phyloP scores from a whole-genome alignment of 2,888 invertebrate genomes.

The Clostera curtula region DNA sequence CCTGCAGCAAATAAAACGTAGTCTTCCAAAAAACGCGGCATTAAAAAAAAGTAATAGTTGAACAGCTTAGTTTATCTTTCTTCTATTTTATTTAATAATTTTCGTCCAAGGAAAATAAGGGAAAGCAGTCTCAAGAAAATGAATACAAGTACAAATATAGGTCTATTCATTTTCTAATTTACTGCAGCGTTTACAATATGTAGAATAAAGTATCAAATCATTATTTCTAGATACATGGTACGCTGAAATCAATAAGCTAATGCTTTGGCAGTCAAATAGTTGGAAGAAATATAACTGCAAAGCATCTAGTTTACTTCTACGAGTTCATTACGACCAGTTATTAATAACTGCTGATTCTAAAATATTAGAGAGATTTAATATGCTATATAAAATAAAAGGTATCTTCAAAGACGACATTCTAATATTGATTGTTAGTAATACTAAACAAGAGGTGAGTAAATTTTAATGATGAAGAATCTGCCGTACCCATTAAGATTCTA shows the following conservation, averaged over 20 bases:
- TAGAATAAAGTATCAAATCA: background rate
- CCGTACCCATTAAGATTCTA: no score
- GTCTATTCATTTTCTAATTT: no score
- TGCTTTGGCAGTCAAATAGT: slow-evolving; percentile 38
- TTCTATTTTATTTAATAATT: no score
- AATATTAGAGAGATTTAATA: slow-evolving; percentile 48
- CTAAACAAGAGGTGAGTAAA: slow-evolving; percentile 33
- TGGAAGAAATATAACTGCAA: slow-evolving; percentile 42
- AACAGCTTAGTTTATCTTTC: slow-evolving; percentile 1
- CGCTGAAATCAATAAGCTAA: slow-evolving; percentile 43
- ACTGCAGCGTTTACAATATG: no score
- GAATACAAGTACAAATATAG: background rate
- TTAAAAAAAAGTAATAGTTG: no score
- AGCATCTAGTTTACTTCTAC: slow-evolving; percentile 23
- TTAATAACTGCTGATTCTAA: slow-evolving; percentile 37
- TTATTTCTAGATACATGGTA: slow-evolving; percentile 31
- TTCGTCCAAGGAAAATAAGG: no score
- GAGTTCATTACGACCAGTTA: slow-evolving; percentile 45
- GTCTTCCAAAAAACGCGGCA: no score
- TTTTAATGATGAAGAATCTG: background rate
- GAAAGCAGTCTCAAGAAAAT: no score
- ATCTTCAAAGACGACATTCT: slow-evolving; percentile 49
- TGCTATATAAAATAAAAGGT: slow-evolving; percentile 49
- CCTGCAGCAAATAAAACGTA: no score
- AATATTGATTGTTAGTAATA: slow-evolving; percentile 35